Conservation (phyloP, 2,113 vertebrate genomes). For the Tonatia bakeri region DNA sequence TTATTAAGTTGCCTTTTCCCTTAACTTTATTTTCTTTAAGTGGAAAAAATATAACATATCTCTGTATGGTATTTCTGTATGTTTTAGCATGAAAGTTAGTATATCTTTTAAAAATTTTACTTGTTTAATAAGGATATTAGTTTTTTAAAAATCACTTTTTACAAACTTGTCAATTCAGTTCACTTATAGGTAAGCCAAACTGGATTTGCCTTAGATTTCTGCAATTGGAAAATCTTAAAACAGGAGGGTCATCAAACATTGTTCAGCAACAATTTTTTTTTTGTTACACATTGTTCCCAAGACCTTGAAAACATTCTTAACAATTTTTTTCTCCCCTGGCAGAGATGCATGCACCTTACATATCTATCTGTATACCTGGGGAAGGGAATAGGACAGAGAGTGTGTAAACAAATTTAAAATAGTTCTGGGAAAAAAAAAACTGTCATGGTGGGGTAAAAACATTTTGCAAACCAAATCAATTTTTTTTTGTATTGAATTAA, state of each 20-base stretch:
- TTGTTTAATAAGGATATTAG: slow-evolving; percentile 54
- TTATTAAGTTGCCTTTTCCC: slow-evolving; percentile 5
- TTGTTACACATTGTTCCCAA: not conserved
- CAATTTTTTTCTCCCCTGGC: not conserved
- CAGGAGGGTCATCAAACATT: not conserved
- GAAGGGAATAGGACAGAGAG: not conserved
- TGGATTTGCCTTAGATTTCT: not conserved
- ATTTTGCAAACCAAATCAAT: not conserved
- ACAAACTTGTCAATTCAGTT: not conserved
- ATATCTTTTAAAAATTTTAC: slow-evolving; percentile 47
- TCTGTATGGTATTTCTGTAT: slow-evolving; percentile 34
- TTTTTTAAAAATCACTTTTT: slow-evolving; percentile 34
- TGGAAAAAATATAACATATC: slow-evolving; percentile 30
- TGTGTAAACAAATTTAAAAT: not conserved
- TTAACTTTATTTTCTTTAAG: not conserved
- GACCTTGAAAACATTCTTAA: not conserved
- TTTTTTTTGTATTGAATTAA: not conserved
- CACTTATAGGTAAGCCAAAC: not conserved
- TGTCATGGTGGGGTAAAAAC: not conserved
- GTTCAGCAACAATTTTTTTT: not conserved
- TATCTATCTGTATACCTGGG: not conserved
- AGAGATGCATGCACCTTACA: not conserved
- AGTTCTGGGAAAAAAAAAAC: not conserved
- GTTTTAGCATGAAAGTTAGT: slow-evolving; percentile 51
- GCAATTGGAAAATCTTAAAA: not conserved